Evolutionary conservation across 53 echinoderm and acorn worm genomes (phyloP).

Genomic region (Actinopyga echinites): DNA sequence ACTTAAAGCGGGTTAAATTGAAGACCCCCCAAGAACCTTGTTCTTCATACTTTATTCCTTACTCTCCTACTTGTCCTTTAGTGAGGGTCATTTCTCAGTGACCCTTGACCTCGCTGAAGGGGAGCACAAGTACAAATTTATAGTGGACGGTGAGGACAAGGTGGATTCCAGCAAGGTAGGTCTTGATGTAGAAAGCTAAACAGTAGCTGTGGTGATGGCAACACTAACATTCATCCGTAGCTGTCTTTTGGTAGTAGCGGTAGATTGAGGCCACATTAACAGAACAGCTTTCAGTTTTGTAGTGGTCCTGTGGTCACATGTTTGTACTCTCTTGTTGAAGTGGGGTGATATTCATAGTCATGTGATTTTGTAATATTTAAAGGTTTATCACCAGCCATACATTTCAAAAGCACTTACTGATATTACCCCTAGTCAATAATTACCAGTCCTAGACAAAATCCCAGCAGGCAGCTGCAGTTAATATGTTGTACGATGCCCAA

Average conservation of each 20-base stretch:
- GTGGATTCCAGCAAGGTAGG: conserved; percentile 78
- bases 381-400: no score
- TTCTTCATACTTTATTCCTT: background rate
- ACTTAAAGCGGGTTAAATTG: background rate
- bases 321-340: no score
- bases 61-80: conserved; percentile 25
- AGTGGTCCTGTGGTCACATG: no score
- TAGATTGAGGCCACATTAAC: background rate
- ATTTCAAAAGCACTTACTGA: no score
- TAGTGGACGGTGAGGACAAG: conserved; percentile 76
- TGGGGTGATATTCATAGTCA: no score
- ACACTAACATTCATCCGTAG: background rate
- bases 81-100: conserved; percentile 73
- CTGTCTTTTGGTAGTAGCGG: background rate
- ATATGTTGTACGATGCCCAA: no score
- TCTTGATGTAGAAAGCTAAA: background rate
- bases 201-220: background rate
- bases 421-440: no score
- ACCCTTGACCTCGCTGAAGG: conserved; percentile 75
- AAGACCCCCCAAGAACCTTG: background rate
- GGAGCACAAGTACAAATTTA: conserved; percentile 71
- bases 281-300: no score
- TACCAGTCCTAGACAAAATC: no score
- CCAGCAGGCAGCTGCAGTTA: no score
- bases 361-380: no score